Evolutionary conservation across 2,888 invertebrate genomes (phyloP).

Genomic region (Psococerastis gibbosa): DNA sequence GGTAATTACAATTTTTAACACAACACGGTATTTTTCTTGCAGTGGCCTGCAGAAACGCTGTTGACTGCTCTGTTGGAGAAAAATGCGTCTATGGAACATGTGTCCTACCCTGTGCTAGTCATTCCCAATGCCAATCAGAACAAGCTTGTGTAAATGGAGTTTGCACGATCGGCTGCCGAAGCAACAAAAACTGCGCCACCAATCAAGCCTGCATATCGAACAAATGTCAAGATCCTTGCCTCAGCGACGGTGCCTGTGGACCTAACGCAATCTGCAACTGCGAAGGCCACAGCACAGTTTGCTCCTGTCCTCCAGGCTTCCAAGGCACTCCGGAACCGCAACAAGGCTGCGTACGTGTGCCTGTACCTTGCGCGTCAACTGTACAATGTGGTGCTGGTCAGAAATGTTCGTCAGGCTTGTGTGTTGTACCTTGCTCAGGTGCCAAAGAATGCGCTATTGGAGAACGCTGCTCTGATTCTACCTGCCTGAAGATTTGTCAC

Average conservation of each 20-base stretch:
- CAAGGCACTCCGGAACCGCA: slow-evolving; percentile 72
- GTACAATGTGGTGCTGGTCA: slow-evolving; percentile 58
- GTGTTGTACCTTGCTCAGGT: slow-evolving; percentile 58
- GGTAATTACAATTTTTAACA: too few species aligned
- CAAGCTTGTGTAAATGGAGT: slow-evolving; percentile 65
- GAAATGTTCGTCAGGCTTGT: slow-evolving; percentile 57
- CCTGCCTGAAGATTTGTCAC: slow-evolving; percentile 72
- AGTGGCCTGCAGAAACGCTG: slow-evolving; percentile 52
- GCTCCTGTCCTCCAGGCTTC: slow-evolving; percentile 68
- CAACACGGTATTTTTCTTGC: too few species aligned
- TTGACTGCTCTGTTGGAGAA: slow-evolving; percentile 64
- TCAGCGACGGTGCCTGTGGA: slow-evolving; percentile 54
- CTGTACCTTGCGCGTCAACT: slow-evolving; percentile 42
- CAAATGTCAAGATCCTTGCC: slow-evolving; percentile 67
- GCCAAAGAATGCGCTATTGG: slow-evolving; percentile 60
- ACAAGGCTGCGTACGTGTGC: slow-evolving; percentile 71
- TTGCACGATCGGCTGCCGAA: slow-evolving; percentile 68
- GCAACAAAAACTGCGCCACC: slow-evolving; percentile 57
- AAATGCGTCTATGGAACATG: slow-evolving; percentile 61
- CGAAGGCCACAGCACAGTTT: slow-evolving; percentile 51
- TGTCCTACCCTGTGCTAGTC: slow-evolving; percentile 56
- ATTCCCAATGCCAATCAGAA: slow-evolving; percentile 57
- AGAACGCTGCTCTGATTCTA: slow-evolving; percentile 58
- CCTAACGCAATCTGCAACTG: slow-evolving; percentile 66
- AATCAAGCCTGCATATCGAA: slow-evolving; percentile 67